phyloP scores from a whole-genome alignment of 2,888 invertebrate species.

The Ormia ochracea region DNA sequence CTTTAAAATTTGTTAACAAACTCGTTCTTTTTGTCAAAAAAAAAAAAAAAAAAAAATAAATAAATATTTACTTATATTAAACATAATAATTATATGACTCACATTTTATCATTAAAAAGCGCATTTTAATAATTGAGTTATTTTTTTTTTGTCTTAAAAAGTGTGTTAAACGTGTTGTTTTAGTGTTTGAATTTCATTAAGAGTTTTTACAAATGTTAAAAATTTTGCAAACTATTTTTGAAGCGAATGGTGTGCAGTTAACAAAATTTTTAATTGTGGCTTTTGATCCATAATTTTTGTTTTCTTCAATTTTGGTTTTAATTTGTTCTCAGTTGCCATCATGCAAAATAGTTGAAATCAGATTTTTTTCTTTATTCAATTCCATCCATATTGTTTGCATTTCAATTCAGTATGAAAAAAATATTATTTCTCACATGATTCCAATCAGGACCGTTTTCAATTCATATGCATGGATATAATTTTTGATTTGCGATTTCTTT shows the following conservation, averaged over 20 bases:
- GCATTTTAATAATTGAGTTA: background rate
- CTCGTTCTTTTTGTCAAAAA: too few relatives aligned
- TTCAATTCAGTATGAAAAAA: constrained; percentile 62
- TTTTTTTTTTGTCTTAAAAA: background rate
- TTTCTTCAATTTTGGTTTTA: constrained; percentile 15
- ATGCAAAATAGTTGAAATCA: constrained; percentile 76
- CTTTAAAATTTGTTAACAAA: too few relatives aligned
- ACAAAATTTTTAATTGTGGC: constrained; percentile 63
- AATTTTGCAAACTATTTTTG: constrained; percentile 63
- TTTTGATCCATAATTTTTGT: too few relatives aligned
- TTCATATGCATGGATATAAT: background rate
- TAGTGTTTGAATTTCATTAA: constrained; percentile 73
- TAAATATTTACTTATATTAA: too few relatives aligned
- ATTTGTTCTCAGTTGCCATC: constrained; percentile 57
- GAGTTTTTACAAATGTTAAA: constrained; percentile 75
- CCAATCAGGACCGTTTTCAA: constrained; percentile 66
- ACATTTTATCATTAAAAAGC: background rate
- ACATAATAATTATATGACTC: background rate
- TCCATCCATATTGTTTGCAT: constrained; percentile 20
- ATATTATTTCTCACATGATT: constrained; percentile 75
- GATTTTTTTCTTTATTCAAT: constrained; percentile 55
- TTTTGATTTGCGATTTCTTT: constrained; percentile 16
- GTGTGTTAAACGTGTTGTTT: constrained; percentile 10
- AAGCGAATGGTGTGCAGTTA: background rate
- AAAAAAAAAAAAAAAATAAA: too few relatives aligned